Evolutionary conservation across 2,888 invertebrate species (phyloP).

Genomic region (Drosophila hamatofila): DNA sequence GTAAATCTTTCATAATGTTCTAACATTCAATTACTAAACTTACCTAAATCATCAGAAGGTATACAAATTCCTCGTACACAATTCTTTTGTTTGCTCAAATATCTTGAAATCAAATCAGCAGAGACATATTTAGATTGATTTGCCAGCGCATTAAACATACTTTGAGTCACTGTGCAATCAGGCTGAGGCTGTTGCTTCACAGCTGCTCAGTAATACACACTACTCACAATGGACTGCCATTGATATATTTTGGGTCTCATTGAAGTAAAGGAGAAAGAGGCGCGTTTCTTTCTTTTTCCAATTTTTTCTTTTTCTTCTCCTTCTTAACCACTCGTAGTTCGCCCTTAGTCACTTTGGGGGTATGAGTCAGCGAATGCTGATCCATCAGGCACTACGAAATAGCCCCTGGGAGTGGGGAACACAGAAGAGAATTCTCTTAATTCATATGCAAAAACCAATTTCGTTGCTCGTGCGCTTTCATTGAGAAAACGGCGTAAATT

Average conservation of each 20-base stretch:
- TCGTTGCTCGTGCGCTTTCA: constrained; percentile 63
- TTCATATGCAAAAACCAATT: constrained; percentile 68
- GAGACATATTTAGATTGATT: not conserved
- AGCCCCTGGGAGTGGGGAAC: constrained; percentile 26
- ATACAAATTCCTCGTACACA: not conserved
- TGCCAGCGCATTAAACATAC: not conserved
- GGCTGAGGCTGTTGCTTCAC: constrained; percentile 35
- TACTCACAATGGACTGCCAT: constrained; percentile 64
- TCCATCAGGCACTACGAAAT: constrained; percentile 37
- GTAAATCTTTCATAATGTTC: no score
- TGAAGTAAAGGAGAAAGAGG: constrained; percentile 28
- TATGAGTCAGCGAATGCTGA: constrained; percentile 57
- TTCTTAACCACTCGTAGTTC: constrained; percentile 36
- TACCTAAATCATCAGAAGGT: not conserved
- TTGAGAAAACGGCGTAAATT: constrained; percentile 66
- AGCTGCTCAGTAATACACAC: constrained; percentile 41
- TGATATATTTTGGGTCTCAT: constrained; percentile 69
- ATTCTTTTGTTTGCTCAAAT: not conserved
- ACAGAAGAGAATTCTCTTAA: constrained; percentile 19
- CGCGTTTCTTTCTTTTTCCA: constrained; percentile 5
- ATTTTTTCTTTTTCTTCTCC: not conserved
- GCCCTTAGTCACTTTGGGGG: constrained; percentile 68
- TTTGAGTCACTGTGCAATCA: constrained; percentile 46
- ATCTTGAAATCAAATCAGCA: not conserved
- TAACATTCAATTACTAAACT: no score